phyloP scores from a whole-genome alignment of 2,797 vertebrate species.

The Poecile montanus region DNA sequence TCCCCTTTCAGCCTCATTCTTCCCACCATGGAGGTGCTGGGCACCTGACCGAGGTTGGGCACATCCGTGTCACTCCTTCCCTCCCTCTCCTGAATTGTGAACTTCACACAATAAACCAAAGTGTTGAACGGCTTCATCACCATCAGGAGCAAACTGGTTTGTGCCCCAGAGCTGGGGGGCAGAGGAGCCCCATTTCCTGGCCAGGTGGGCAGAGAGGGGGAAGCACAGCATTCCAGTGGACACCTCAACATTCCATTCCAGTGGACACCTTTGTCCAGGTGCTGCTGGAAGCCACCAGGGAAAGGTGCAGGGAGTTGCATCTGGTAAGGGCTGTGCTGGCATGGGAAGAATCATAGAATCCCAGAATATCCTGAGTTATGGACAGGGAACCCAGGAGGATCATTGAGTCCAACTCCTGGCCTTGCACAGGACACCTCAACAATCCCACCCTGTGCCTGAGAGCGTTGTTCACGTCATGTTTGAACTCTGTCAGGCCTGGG shows the following conservation, averaged over 20 bases:
- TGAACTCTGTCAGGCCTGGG: background rate
- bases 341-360: background rate
- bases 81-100: background rate
- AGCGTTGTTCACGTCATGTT: background rate
- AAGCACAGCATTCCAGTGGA: background rate
- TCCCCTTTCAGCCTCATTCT: background rate
- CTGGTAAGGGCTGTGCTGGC: fast-evolving
- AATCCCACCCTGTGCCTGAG: background rate
- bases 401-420: background rate
- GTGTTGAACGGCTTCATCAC: background rate
- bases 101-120: background rate
- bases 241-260: background rate
- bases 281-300: background rate
- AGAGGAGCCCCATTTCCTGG: background rate
- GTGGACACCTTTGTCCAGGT: background rate
- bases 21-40: background rate
- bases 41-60: background rate
- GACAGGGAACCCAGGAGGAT: background rate
- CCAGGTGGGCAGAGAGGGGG: background rate
- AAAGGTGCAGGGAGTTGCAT: background rate
- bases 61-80: background rate
- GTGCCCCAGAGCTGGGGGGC: fast-evolving
- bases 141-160: background rate
- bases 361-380: background rate
- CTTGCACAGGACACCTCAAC: background rate